Base-by-base conservation (phyloP, 2,797 vertebrate genomes). In the Protosalanx chinensis region DNA sequence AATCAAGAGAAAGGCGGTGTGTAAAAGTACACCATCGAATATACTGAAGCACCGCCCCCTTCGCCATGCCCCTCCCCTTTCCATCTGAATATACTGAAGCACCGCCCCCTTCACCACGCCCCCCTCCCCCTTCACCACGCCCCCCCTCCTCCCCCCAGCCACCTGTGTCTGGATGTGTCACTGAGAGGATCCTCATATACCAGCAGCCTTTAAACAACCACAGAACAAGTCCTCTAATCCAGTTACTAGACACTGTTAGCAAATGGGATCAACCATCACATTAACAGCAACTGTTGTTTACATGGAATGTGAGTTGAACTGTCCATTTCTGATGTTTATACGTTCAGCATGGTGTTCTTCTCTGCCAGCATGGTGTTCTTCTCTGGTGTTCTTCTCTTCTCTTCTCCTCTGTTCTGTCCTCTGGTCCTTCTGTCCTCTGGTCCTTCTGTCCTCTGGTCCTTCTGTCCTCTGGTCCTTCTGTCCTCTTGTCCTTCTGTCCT, bases 1-100 rank as follows among this genome's bases (percentile, higher is more conserved):
- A 95, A 97, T 97, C 96, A 99, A 99, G 97, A 99, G 98, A 92
- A 98, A 98, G 95, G 95, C 92, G 97, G 97, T 99, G 95, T 96
- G 97, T 98, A 95, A 92, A 90, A 90, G 30, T 86, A 80, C 84
- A 78, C 70, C 83, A 80, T 82, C 79, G 76, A 88, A 70, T 30
- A 83, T 29, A 68, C 15, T 51, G 6, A 81, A 67, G 53, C 56
- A 76, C 68, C 77, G 76, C 79, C 77, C 77, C 78, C 71, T 76
- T 75, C 51, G 30, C 56, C 15, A 23, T 51, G 60, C 68, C 41
- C 23, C 23, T 27, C 23, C 23, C 23, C 23, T 1, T 27, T 27
- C 70, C 83, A 80, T 82, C 79, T 80, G 76, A 88, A 70, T 30
- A 83, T 29, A 68, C 15, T 51, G 6, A 81, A 67, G 53, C 56